Percentiles rank a stretch among this genome's conserved stretches.
Evolutionary conservation across 2,113 vertebrate genomes (phyloP).

Genomic region (Scytalopus superciliaris): DNA sequence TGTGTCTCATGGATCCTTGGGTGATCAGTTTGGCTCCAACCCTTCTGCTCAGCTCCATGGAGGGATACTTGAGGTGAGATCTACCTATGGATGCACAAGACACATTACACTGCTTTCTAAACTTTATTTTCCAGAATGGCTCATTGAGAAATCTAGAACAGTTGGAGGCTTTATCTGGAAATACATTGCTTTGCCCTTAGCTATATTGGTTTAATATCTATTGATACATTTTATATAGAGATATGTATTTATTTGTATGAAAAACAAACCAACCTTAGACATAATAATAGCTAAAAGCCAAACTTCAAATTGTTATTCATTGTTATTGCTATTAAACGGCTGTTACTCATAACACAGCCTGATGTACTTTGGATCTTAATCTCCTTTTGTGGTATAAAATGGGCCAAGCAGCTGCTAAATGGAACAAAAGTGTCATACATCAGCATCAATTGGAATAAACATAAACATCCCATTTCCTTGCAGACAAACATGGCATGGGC

Average conservation of each 20-base stretch:
- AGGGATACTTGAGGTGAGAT: background rate
- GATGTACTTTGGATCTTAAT: slow-evolving; percentile 29
- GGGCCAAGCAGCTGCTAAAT: slow-evolving; percentile 52
- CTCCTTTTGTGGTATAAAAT: slow-evolving; percentile 37
- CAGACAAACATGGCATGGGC: slow-evolving; percentile 1
- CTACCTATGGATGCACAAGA: background rate
- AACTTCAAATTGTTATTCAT: background rate
- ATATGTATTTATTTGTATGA: background rate
- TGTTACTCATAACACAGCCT: slow-evolving; percentile 29
- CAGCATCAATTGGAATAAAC: slow-evolving; percentile 37
- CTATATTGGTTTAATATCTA: background rate
- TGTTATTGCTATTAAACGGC: background rate
- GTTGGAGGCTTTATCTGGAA: background rate
- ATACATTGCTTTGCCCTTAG: background rate
- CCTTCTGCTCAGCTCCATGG: accelerated
- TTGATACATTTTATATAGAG: background rate
- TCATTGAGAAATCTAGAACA: background rate
- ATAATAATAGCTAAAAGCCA: slow-evolving; percentile 3
- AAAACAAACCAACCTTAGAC: background rate
- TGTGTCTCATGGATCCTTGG: background rate
- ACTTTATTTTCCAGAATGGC: background rate
- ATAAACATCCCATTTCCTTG: slow-evolving; percentile 61
- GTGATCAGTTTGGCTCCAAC: background rate
- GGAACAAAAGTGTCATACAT: slow-evolving; percentile 55
- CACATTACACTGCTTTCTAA: background rate